These are phyloP conservation scores for Cylas formicarius DNA, from an alignment of 1,140 invertebrate species.

Conservation along the genomic window DNA sequence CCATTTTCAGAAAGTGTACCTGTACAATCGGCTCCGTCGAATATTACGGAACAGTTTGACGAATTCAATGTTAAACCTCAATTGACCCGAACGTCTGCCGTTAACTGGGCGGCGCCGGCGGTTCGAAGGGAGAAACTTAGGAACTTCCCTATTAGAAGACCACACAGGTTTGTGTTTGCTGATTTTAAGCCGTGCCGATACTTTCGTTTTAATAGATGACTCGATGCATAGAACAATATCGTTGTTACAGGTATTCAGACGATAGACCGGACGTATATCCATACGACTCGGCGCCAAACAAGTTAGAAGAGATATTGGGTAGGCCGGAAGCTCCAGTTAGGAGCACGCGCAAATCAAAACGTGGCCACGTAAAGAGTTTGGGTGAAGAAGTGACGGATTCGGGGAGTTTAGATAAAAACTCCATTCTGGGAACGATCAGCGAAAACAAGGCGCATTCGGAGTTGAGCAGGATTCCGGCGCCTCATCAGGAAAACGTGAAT, in stretches of 20 bases:
- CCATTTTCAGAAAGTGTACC: constrained; percentile 33
- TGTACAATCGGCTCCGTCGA: constrained; percentile 32
- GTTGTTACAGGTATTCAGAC: no score
- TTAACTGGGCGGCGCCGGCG: constrained; percentile 16
- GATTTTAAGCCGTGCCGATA: no score
- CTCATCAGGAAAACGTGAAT: constrained; percentile 14
- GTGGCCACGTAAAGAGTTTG: constrained; percentile 38
- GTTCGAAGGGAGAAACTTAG: constrained; percentile 13
- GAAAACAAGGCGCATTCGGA: constrained; percentile 27
- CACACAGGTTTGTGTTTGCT: no score
- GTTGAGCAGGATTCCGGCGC: constrained; percentile 9
- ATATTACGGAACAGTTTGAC: constrained; percentile 23
- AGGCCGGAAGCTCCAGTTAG: constrained; percentile 36
- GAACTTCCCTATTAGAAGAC: no score
- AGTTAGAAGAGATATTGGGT: constrained; percentile 38
- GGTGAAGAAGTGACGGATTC: constrained; percentile 41
- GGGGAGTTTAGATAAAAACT: constrained; percentile 29
- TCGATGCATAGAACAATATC: no score
- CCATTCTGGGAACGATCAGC: constrained; percentile 38
- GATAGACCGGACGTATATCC: constrained; percentile 31
- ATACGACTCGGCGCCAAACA: constrained; percentile 33
- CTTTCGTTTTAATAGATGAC: no score
- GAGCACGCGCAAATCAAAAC: constrained; percentile 31
- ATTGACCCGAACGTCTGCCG: constrained; percentile 22
- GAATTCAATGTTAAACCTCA: constrained; percentile 25